A percentile compares a stretch with the other conserved stretches of the same genome.
These are phyloP conservation scores for Microtus ochrogaster DNA, from an alignment of 2,113 vertebrate species.

Conservation along the genomic window DNA sequence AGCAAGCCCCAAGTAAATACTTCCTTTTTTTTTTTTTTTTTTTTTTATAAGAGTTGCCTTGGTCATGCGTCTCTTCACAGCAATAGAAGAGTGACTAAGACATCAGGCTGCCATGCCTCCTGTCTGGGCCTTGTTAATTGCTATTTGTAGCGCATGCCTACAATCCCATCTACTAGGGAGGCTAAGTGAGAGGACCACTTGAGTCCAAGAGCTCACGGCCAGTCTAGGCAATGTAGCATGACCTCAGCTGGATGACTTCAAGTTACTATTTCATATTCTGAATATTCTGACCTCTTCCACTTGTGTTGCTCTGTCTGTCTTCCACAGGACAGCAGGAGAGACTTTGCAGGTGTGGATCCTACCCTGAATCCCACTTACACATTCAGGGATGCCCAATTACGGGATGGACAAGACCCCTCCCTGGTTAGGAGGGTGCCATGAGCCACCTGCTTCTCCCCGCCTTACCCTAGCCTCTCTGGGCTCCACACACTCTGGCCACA, in stretches of 20 bases:
- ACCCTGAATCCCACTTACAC: neutral
- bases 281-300: neutral
- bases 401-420: neutral
- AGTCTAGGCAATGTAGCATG: neutral
- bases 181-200: neutral
- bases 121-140: neutral
- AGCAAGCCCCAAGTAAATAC: neutral
- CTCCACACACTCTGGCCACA: neutral
- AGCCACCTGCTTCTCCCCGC: neutral
- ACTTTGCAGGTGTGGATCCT: neutral
- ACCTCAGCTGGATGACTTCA: neutral
- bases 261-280: neutral
- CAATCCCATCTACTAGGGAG: neutral
- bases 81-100: neutral
- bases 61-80: neutral
- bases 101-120: fast-evolving
- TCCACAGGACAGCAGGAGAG: neutral
- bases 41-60: neutral
- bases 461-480: neutral
- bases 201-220: neutral
- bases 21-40: too few relatives aligned
- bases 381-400: neutral
- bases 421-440: neutral
- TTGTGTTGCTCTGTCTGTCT: neutral
- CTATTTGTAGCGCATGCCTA: neutral